A percentile compares a stretch with the other conserved stretches of the same genome.
phyloP scores from a whole-genome alignment of 2,888 invertebrate species.

The Mimas tiliae region DNA sequence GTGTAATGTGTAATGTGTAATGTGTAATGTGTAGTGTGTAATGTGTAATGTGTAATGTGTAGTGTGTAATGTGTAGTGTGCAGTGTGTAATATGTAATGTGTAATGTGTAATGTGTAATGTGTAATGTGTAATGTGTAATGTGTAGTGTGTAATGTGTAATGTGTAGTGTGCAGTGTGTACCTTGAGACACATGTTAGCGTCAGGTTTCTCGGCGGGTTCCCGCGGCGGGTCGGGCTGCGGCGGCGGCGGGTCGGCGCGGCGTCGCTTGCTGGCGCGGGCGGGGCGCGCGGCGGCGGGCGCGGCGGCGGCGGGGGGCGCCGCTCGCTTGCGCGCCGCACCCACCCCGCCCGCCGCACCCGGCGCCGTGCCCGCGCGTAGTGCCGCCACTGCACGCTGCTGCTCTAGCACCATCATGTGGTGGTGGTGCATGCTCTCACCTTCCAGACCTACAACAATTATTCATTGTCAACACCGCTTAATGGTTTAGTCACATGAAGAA shows the following conservation, averaged over 20 bases:
- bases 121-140: too few species aligned
- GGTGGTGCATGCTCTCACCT: slow-evolving; percentile 83
- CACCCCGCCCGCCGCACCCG: slow-evolving; percentile 32
- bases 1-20: too few species aligned
- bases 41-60: too few species aligned
- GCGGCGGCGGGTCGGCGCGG: slow-evolving; percentile 69
- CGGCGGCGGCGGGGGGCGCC: slow-evolving; percentile 50
- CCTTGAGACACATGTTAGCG: slow-evolving; percentile 93
- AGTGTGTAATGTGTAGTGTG: too few species aligned
- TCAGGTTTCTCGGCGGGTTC: slow-evolving; percentile 92
- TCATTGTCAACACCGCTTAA: too few species aligned
- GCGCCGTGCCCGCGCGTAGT: slow-evolving; percentile 52
- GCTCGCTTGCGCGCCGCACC: slow-evolving; percentile 57
- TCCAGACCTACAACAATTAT: slow-evolving; percentile 65
- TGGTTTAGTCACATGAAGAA: too few species aligned
- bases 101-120: too few species aligned
- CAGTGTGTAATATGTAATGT: too few species aligned
- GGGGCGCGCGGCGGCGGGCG: slow-evolving; percentile 71
- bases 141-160: too few species aligned
- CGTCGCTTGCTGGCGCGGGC: slow-evolving; percentile 59
- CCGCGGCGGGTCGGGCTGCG: slow-evolving; percentile 84
- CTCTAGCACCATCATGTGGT: slow-evolving; percentile 85
- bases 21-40: too few species aligned
- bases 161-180: too few species aligned
- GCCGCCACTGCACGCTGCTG: slow-evolving; percentile 82